Base-by-base conservation (phyloP, 1,140 invertebrate species). In the Ylistrum balloti region DNA sequence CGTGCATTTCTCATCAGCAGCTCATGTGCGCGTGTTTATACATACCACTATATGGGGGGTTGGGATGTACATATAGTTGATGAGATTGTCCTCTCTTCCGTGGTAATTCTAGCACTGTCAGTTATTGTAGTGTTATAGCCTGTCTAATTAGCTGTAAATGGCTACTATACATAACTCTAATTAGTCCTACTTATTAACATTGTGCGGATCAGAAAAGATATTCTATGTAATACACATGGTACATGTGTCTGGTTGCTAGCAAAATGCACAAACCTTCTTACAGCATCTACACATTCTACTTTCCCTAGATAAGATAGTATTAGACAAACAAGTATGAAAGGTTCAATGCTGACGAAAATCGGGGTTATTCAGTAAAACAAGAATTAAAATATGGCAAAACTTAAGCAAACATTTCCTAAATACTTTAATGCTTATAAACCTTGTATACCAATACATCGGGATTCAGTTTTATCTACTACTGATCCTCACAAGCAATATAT, bases 1-100 rank as follows among this genome's bases (percentile, higher is more conserved):
- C 56, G 56, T 74, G 56, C 56, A 74, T 74, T 74, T 74, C 56
- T 74, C n/a, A 28, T 74, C 56, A 74, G 56, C 56, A 74, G 9
- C 56, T 28, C 56, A n/a, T n/a, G n/a, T 28, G 56, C 22, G 56
- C 28, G n/a, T 74, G 56, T 74, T 74, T 74, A 74, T 28, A 74
- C n/a, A 74, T 74, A n/a, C 56, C n/a, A 74, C 56, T 28, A 28
- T 28, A 28, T n/a, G n/a, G 56, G 56, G 22, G 56, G 56, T 74
- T 28, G 56, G 56, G n/a, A 74, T 74, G 17, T 45, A 45, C 10
- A 74, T 28, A n/a, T 28, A 74, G 56, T 74, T 74, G 1, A 74
- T n/a, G 28, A 74, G 22, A 22, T 74, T n/a, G 9, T 74, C n/a
- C n/a, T 74, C 56, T 28, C 56, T 74, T 74, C 56, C 56, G 15